These are phyloP conservation scores for Nomada flava DNA, from an alignment of 2,888 invertebrate species.

Conservation along the genomic window DNA sequence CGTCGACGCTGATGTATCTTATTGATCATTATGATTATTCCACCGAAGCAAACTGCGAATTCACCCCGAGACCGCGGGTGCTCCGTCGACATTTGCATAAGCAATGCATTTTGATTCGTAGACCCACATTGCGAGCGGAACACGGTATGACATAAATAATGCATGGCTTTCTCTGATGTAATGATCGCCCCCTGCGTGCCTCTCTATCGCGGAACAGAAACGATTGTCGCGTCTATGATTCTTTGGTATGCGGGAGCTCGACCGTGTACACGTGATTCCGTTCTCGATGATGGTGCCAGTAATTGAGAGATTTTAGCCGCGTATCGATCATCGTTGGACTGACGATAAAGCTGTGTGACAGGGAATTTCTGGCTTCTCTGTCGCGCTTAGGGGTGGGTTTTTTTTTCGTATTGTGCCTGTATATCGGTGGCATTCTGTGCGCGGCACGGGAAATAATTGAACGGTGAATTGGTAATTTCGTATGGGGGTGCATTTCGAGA, in stretches of 20 bases:
- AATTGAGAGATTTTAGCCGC: slow-evolving; percentile 42
- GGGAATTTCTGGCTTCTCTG: slow-evolving; percentile 30
- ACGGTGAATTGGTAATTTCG: neutral
- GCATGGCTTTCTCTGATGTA: slow-evolving; percentile 74
- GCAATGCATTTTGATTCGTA: slow-evolving; percentile 84
- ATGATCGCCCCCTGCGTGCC: slow-evolving; percentile 69
- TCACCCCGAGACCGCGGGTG: slow-evolving; percentile 72
- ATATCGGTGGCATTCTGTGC: no score
- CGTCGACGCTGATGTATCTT: slow-evolving; percentile 75
- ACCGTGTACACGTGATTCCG: neutral
- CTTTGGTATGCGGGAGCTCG: slow-evolving; percentile 58
- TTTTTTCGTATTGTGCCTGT: neutral
- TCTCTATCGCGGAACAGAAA: slow-evolving; percentile 59
- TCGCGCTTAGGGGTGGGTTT: slow-evolving; percentile 18
- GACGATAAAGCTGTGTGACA: slow-evolving; percentile 4
- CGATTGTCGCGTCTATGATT: slow-evolving; percentile 67
- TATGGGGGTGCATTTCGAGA: no score
- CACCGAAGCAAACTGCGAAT: slow-evolving; percentile 73
- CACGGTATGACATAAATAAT: slow-evolving; percentile 82
- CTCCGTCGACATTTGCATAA: slow-evolving; percentile 82
- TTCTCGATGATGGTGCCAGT: slow-evolving; percentile 24
- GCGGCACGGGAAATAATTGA: neutral
- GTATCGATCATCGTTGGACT: slow-evolving; percentile 27
- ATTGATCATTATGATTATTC: slow-evolving; percentile 80
- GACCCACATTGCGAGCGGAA: slow-evolving; percentile 74